These are phyloP conservation scores for Drosophila nr. medialis DNA, from an alignment of 2,888 invertebrate genomes.

Conservation along the genomic window DNA sequence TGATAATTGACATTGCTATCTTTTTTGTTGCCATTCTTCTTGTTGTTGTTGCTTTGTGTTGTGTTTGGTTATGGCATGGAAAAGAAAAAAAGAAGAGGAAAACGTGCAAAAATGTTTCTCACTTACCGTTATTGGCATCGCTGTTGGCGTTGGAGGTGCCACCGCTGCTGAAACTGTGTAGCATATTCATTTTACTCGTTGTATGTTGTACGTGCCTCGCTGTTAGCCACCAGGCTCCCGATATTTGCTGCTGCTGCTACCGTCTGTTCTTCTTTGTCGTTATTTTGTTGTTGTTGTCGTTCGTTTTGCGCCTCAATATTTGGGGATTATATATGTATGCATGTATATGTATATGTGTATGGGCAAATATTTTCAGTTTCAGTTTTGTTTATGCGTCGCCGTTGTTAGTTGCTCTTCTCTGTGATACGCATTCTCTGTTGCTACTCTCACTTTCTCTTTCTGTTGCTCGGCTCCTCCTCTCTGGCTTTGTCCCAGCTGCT, in stretches of 20 bases:
- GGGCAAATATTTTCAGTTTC: constrained; percentile 63
- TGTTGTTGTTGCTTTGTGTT: constrained; percentile 36
- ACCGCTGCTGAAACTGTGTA: constrained; percentile 80
- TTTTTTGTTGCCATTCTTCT: constrained; percentile 41
- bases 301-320: constrained; percentile 16
- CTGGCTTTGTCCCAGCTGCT: constrained; percentile 58
- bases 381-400: constrained; percentile 62
- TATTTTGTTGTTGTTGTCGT: constrained; percentile 12
- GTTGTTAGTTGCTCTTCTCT: constrained; percentile 24
- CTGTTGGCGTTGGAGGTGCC: constrained; percentile 70
- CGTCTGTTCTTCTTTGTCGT: constrained; percentile 7
- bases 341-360: constrained; percentile 9
- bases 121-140: constrained; percentile 76
- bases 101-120: constrained; percentile 41
- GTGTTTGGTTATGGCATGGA: constrained; percentile 1
- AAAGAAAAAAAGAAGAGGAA: constrained; percentile 11
- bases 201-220: constrained; percentile 26
- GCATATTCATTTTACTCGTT: constrained; percentile 78
- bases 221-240: constrained; percentile 19
- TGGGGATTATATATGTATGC: constrained; percentile 8
- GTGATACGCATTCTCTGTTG: not conserved
- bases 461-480: constrained; percentile 1
- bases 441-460: constrained; percentile 6
- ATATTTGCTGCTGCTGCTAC: constrained; percentile 17
- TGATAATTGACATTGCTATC: constrained; percentile 30